Conservation (phyloP, 2,888 invertebrate genomes). For the Conchocele bisecta region DNA sequence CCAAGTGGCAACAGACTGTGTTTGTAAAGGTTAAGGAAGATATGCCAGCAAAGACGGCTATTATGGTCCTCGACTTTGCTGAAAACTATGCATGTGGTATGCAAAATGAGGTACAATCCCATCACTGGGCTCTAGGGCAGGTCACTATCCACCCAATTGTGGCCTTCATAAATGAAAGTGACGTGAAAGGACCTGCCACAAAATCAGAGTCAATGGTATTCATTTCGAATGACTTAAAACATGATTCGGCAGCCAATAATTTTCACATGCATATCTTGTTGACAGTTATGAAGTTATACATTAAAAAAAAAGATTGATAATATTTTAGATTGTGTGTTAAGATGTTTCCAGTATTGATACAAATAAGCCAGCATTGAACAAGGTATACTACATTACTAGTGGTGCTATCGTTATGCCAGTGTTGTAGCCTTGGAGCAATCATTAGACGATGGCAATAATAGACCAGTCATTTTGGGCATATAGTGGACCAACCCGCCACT, state of each 20-base stretch:
- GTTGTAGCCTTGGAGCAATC: too few relatives aligned
- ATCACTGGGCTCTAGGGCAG: background rate
- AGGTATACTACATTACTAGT: too few relatives aligned
- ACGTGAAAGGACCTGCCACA: constrained; percentile 7
- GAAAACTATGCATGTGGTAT: constrained; percentile 9
- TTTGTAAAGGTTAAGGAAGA: background rate
- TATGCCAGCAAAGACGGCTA: background rate
- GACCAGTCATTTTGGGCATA: too few relatives aligned
- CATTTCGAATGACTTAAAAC: background rate
- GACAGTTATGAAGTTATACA: too few relatives aligned
- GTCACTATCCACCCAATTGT: constrained; percentile 2
- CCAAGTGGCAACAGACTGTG: constrained; percentile 11
- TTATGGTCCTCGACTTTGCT: constrained; percentile 1
- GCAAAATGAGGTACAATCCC: constrained; percentile 8
- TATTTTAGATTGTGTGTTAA: too few relatives aligned
- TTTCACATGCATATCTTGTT: too few relatives aligned
- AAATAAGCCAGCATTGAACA: too few relatives aligned
- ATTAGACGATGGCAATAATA: too few relatives aligned
- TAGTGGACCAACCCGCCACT: too few relatives aligned
- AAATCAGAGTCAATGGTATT: background rate
- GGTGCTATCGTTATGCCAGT: too few relatives aligned
- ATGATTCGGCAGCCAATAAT: constrained; percentile 15
- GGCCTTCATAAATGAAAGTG: background rate
- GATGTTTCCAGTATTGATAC: too few relatives aligned
- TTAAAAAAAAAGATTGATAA: too few relatives aligned